Evolutionary conservation across 2,888 invertebrate genomes (phyloP).

Genomic region (Megaustenia siamemsis): DNA sequence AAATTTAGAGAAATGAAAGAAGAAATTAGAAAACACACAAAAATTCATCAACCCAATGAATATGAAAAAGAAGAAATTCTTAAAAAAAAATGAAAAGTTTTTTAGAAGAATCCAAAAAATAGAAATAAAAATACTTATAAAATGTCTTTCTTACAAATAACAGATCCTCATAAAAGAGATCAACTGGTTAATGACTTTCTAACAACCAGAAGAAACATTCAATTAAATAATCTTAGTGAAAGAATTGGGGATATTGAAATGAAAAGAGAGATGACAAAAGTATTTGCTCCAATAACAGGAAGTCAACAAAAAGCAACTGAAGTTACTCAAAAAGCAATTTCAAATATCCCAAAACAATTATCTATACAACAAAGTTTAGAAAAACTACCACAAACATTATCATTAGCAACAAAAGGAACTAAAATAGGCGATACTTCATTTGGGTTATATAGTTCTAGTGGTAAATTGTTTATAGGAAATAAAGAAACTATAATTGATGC

Average conservation of each 20-base stretch:
- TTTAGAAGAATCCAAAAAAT: neutral
- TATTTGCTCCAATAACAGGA: neutral
- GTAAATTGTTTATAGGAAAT: neutral
- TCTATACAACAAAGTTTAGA: neutral
- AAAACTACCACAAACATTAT: neutral
- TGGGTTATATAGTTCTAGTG: neutral
- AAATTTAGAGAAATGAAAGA: slow-evolving; percentile 23
- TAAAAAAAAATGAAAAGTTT: neutral
- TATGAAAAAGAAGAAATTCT: slow-evolving; percentile 5
- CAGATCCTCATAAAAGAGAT: slow-evolving; percentile 4
- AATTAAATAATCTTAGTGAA: slow-evolving; percentile 7
- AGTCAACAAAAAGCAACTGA: slow-evolving; percentile 4
- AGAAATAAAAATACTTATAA: neutral
- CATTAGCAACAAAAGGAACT: neutral
- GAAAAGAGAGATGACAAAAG: neutral
- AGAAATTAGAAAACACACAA: neutral
- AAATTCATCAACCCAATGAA: neutral
- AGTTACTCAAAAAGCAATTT: neutral
- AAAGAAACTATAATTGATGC: neutral
- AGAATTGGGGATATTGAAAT: slow-evolving; percentile 19
- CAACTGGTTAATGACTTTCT: slow-evolving; percentile 12
- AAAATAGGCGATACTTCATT: neutral
- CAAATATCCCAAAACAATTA: neutral
- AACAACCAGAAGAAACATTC: slow-evolving; percentile 8
- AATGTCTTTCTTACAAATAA: neutral